Evolutionary conservation across 2,113 vertebrate genomes (phyloP).

Genomic region (Cheirogaleus medius): DNA sequence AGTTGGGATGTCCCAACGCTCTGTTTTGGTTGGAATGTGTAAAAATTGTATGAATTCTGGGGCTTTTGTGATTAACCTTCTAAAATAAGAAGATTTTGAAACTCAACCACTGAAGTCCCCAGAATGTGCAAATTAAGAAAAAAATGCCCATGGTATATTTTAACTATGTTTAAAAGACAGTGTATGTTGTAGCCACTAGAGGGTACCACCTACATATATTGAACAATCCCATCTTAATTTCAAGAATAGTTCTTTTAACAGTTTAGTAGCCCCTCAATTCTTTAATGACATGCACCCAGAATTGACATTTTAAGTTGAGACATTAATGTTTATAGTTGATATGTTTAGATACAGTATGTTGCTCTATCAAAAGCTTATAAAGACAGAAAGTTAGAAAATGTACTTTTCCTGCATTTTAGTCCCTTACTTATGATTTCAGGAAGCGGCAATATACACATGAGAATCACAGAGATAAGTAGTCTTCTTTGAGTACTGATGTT

Average conservation of each 20-base stretch:
- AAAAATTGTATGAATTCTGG: not conserved
- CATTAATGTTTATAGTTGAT: not conserved
- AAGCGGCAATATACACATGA: not conserved
- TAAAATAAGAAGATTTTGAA: not conserved
- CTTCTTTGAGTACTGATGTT: not conserved
- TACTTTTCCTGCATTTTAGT: not conserved
- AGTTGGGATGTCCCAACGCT: no score
- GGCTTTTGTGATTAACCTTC: not conserved
- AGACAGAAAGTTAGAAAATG: not conserved
- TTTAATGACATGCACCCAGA: not conserved
- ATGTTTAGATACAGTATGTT: not conserved
- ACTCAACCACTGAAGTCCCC: not conserved
- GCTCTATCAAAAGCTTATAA: not conserved
- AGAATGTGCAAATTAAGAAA: not conserved
- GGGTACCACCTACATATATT: not conserved
- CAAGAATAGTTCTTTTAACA: not conserved
- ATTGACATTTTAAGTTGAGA: not conserved
- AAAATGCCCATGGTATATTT: not conserved
- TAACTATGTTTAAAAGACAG: not conserved
- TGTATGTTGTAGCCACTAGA: slow-evolving; percentile 26
- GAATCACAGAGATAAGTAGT: not conserved
- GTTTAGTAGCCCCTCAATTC: not conserved
- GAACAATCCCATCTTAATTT: not conserved
- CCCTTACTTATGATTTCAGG: not conserved
- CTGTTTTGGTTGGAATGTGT: not conserved